Base-by-base conservation (phyloP, 2,888 invertebrate genomes). In the Andrena bucephala region DNA sequence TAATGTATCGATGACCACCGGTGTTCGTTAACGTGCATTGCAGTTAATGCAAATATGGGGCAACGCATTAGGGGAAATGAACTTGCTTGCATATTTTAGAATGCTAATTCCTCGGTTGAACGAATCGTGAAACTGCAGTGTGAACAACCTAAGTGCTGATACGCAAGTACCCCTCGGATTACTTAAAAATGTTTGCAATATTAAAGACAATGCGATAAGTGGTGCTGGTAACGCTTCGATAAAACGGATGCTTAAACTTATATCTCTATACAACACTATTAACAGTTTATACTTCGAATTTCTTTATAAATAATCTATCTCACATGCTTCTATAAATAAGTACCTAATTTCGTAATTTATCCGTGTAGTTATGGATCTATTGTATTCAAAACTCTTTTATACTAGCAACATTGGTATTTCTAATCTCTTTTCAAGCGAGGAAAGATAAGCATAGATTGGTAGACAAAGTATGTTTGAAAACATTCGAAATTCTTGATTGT, bases 41-140 rank as follows among this genome's bases (percentile, higher is more conserved):
- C 33, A 10, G 42, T 81, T 73, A 77, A 80, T 24, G 52, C 65
- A 71, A 60, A 66, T 57, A 74, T 57, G 27, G 20, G 48, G 4
- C n/a, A 50, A 7, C 20, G 24, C 13, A 33, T 33, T 3, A 8
- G 33, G 31, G 52, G 60, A 42, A 77, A 54, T 54, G 1, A 36
- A 66, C 50, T 72, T 8, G 50, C 16, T 20, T 20, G 36, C 36
- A 60, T 50, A 48, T 65, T 36, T 66, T 16, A 13, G 10, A 27
- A 29, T 27, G n/a, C 50, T 33, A 60, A 59, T 48, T 60, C 59
- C 59, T 24, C 59, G 63, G 24, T 59, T 36, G 16, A 8, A 13
- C 10, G 20, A 52, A 48, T 52, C 10, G 27, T 20, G n/a, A 13
- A 69, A 33, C 5, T 29, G 16, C 59, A 68, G 16, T 69, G 36